Evolutionary conservation across 2,888 invertebrate species (phyloP).

Genomic region (Drosophila falleni): DNA sequence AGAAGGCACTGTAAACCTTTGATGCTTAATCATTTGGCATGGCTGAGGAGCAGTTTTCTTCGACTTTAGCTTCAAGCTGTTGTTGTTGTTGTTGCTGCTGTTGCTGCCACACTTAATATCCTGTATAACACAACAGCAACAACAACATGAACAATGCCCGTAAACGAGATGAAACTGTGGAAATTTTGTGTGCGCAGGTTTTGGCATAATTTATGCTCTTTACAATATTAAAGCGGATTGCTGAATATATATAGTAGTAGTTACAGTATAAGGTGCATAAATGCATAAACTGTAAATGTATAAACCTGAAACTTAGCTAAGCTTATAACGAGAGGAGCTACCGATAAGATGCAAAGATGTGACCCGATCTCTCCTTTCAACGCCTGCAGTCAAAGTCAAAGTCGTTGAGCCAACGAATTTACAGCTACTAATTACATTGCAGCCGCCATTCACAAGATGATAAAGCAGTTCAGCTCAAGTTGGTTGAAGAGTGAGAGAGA

Average conservation of each 20-base stretch:
- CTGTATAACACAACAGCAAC: conserved; percentile 25
- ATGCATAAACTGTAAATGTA: conserved; percentile 2
- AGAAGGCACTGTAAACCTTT: conserved; percentile 51
- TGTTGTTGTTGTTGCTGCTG: conserved; percentile 50
- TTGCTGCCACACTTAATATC: conserved; percentile 58
- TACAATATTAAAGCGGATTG: conserved; percentile 53
- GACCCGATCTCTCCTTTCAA: background rate
- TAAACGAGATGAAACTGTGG: conserved; percentile 17
- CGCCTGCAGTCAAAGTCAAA: conserved; percentile 25
- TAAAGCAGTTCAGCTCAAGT: background rate
- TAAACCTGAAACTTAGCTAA: conserved; percentile 23
- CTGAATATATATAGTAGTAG: conserved; percentile 4
- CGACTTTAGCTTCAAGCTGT: conserved; percentile 33
- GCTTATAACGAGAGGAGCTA: conserved; percentile 19
- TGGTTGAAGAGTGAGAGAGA: too few relatives aligned
- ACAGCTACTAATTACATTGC: conserved; percentile 48
- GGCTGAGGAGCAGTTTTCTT: conserved; percentile 24
- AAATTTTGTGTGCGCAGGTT: conserved; percentile 27
- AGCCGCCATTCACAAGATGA: conserved; percentile 22
- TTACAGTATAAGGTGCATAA: conserved; percentile 11
- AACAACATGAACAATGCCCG: conserved; percentile 11
- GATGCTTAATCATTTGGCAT: conserved; percentile 70
- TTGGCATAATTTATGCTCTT: conserved; percentile 63
- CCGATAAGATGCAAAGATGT: conserved; percentile 41
- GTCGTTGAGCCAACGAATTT: conserved; percentile 13